These are phyloP conservation scores for Strongylocentrotus purpuratus DNA, from an alignment of 35 echinoderm and acorn worm species.

Conservation along the genomic window DNA sequence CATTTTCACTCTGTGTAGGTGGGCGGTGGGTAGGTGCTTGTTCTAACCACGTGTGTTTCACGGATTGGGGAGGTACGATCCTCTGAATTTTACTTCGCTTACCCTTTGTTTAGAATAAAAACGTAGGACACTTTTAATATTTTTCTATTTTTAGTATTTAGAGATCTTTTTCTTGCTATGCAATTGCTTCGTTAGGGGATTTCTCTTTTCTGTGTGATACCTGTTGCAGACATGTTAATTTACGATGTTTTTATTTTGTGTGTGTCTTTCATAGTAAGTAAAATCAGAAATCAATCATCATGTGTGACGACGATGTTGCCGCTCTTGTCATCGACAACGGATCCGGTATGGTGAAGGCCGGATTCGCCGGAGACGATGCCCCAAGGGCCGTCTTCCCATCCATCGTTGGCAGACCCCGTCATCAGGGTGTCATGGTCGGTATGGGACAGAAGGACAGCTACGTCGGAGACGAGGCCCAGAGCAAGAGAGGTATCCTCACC, in stretches of 20 bases:
- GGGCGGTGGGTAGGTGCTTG: background rate
- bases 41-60: background rate
- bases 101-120: too few relatives aligned
- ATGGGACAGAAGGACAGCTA: constrained; percentile 89
- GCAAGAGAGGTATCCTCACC: constrained; percentile 86
- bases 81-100: too few relatives aligned
- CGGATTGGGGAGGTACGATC: background rate
- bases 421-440: constrained; percentile 75
- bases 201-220: too few relatives aligned
- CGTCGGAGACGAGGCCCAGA: constrained; percentile 83
- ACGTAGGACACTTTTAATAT: too few relatives aligned
- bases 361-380: constrained; percentile 91
- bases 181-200: too few relatives aligned
- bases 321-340: constrained; percentile 88
- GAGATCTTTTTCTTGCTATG: too few relatives aligned
- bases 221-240: background rate
- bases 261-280: background rate
- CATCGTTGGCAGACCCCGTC: constrained; percentile 64
- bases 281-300: constrained; percentile 49
- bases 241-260: background rate
- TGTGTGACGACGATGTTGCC: constrained; percentile 79
- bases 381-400: constrained; percentile 86
- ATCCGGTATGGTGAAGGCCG: constrained; percentile 91
- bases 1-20: background rate
- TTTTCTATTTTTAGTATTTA: too few relatives aligned